phyloP scores from a whole-genome alignment of 2,888 invertebrate species.

The Brachypalpus laphriformis region DNA sequence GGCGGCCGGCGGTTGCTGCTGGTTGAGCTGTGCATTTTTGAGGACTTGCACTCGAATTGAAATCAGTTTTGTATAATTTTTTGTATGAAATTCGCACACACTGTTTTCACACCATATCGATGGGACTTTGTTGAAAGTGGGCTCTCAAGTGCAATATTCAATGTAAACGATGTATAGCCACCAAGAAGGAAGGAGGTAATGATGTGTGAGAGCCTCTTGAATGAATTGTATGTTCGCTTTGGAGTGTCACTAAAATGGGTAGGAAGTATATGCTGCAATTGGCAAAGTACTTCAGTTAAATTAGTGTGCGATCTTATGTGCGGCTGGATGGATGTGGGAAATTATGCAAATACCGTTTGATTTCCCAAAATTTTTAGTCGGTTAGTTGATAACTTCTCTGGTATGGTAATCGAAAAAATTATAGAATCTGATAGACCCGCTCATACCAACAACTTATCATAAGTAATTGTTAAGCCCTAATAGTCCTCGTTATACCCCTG shows the following conservation, averaged over 20 bases:
- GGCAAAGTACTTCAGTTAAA: constrained; percentile 13
- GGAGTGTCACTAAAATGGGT: constrained; percentile 16
- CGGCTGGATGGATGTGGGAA: constrained; percentile 24
- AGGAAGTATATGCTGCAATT: constrained; percentile 22
- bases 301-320: constrained; percentile 22
- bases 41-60: constrained; percentile 45
- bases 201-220: constrained; percentile 65
- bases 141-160: constrained; percentile 37
- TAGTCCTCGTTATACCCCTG: no score
- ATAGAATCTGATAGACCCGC: no score
- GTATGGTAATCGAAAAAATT: no score
- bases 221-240: constrained; percentile 41
- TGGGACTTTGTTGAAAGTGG: constrained; percentile 33
- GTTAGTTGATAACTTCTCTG: no score
- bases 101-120: constrained; percentile 62
- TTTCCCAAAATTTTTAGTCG: background rate
- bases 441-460: no score
- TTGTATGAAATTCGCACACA: constrained; percentile 33
- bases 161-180: constrained; percentile 52
- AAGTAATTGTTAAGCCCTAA: no score
- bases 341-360: constrained; percentile 22
- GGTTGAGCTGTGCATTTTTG: constrained; percentile 44
- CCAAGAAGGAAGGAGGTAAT: constrained; percentile 73
- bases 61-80: constrained; percentile 23
- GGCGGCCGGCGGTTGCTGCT: background rate